Evolutionary conservation across 1,140 invertebrate genomes (phyloP), one percentile per base, ranked within the genome.

Genomic region (Trypoxylus dichotomus): DNA sequence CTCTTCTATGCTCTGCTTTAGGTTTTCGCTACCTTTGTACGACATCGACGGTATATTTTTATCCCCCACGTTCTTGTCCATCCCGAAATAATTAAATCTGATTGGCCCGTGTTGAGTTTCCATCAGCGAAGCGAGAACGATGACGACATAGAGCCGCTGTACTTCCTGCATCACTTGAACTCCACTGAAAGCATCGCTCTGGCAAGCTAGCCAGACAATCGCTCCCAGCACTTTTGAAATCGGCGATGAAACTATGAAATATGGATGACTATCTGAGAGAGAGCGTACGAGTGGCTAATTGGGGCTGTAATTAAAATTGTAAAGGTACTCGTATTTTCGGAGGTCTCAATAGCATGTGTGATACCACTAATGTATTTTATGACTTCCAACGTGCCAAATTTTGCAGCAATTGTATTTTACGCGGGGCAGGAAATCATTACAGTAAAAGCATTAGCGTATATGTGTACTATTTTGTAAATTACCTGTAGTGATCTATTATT

Each of bases 61-160:
- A 27, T 24, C 24, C 24, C 10, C 47, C 47, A 24, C 24, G 5
- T 68, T 0, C 15, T 11, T 24, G 24, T 24, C 32, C 32, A 37
- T 27, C 27, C 60, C 24, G 60, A 68, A 15, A 68, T 68, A 68
- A 68, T 68, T 68, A 68, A 68, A 68, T 68, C 60, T 68, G 60
- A 68, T 68, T 68, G 60, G 60, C 27, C 24, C 60, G 27, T 24
- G 24, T 24, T 8, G 60, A 24, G 60, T 3, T 29, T 2, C 21
- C 60, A 68, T 68, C 27, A 68, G 60, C 27, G 60, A 25, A 68
- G 27, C 60, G 15, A n/a, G n/a, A n/a, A n/a, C n/a, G n/a, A n/a
- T n/a, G n/a, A n/a, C n/a, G 60, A 68, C 21, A 5, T 19, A 54
- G 19, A 54, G 2, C 15, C 47, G n/a, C 19, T 54, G 6, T 6